These are phyloP conservation scores for Chrosomus eos DNA, from an alignment of 2,797 vertebrate genomes.

Conservation along the genomic window DNA sequence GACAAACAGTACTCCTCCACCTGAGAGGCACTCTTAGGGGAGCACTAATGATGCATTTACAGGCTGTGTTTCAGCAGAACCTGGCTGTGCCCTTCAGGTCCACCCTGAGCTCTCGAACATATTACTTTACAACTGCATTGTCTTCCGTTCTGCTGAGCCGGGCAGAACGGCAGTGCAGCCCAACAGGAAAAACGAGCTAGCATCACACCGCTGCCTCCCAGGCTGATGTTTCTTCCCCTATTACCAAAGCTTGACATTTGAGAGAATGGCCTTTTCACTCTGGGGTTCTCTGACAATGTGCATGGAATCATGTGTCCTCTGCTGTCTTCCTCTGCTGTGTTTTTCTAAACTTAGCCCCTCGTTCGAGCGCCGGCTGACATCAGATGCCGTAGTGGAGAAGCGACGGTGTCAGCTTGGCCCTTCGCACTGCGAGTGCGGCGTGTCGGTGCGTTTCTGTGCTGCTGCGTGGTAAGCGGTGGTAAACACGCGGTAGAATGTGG, in stretches of 20 bases:
- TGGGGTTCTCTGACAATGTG: slow-evolving; percentile 53
- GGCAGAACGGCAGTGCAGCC: slow-evolving; percentile 47
- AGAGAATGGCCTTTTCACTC: slow-evolving; percentile 61
- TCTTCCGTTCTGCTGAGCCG: slow-evolving; percentile 59
- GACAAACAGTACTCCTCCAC: slow-evolving; percentile 53
- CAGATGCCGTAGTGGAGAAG: slow-evolving; percentile 22
- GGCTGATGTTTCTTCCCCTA: slow-evolving; percentile 50
- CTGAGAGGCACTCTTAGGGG: slow-evolving; percentile 55
- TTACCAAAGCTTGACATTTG: slow-evolving; percentile 60
- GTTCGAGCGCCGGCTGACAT: slow-evolving; percentile 27
- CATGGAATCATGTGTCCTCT: slow-evolving; percentile 54
- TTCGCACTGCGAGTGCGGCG: background rate
- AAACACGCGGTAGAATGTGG: slow-evolving; percentile 53
- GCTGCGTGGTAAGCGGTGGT: slow-evolving; percentile 52
- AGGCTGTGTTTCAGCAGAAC: slow-evolving; percentile 39
- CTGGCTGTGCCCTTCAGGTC: slow-evolving; percentile 56
- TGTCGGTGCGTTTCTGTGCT: slow-evolving; percentile 14
- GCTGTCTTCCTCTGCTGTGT: slow-evolving; percentile 46
- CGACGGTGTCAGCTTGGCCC: slow-evolving; percentile 24
- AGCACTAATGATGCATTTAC: slow-evolving; percentile 58
- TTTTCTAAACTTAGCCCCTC: slow-evolving; percentile 51
- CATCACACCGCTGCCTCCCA: slow-evolving; percentile 29
- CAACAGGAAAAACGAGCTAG: slow-evolving; percentile 47
- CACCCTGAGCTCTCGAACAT: slow-evolving; percentile 43
- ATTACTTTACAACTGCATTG: slow-evolving; percentile 61